Evolutionary conservation across 2,113 vertebrate genomes (phyloP).

Genomic region (Dryoscopus gambensis): DNA sequence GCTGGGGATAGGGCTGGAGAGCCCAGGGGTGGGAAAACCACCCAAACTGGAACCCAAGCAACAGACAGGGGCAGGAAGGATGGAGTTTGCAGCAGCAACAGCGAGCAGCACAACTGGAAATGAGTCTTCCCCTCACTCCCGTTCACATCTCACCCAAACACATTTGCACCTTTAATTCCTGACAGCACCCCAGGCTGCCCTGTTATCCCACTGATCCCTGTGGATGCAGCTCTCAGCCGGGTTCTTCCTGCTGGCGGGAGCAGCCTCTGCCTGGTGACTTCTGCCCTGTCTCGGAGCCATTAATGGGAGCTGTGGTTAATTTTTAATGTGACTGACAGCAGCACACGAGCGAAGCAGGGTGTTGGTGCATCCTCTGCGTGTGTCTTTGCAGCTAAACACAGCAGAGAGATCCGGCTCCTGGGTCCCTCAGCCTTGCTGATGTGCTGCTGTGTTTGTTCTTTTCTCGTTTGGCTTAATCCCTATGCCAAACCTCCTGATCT

Average conservation of each 20-base stretch:
- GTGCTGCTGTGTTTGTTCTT: background rate
- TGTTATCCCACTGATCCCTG: background rate
- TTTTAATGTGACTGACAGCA: background rate
- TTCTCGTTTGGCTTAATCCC: background rate
- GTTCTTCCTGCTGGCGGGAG: background rate
- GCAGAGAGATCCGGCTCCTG: background rate
- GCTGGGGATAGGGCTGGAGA: background rate
- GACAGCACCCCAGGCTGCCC: background rate
- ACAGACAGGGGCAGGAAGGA: background rate
- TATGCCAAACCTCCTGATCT: background rate
- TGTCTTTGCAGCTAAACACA: background rate
- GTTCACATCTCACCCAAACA: background rate
- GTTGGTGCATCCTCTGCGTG: background rate
- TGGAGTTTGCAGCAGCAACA: background rate
- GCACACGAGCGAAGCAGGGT: background rate
- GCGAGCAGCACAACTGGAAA: background rate
- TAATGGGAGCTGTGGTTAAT: background rate
- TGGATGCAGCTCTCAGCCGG: accelerated
- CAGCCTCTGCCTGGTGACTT: background rate
- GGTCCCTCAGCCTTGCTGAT: background rate
- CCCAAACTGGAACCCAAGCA: background rate
- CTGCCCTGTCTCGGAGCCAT: background rate
- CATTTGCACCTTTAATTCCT: background rate
- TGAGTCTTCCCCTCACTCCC: background rate
- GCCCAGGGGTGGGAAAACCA: background rate